Conservation (phyloP, 1,140 invertebrate species). For the Sycophila sp. region DNA sequence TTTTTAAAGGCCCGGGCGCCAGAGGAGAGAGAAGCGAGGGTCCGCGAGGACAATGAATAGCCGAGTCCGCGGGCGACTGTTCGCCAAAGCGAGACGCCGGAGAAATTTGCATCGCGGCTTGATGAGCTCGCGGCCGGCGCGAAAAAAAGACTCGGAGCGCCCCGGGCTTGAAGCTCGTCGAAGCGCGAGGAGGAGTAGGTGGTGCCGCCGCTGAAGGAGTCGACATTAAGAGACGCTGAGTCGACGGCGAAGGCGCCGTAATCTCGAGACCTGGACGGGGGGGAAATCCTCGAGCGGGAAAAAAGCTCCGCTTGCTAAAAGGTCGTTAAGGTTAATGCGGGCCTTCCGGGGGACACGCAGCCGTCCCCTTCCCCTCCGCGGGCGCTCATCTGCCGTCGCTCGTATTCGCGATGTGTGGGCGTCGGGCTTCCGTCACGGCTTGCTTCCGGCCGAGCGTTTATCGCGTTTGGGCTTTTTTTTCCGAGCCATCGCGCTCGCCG, state of each 20-base stretch:
- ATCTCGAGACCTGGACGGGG: slow-evolving; percentile 50
- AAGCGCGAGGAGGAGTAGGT: not conserved
- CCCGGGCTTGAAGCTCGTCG: not conserved
- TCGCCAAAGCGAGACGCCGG: not conserved
- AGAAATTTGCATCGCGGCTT: slow-evolving; percentile 13
- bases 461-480: not conserved
- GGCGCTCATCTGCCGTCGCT: not conserved
- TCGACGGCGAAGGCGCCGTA: slow-evolving; percentile 51
- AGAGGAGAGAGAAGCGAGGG: not conserved
- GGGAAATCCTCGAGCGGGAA: not conserved
- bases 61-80: not conserved
- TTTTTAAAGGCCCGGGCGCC: slow-evolving; percentile 1
- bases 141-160: slow-evolving; percentile 1
- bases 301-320: slow-evolving; percentile 55
- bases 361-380: not conserved
- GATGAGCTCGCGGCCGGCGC: not conserved
- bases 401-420: not conserved
- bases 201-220: slow-evolving; percentile 47
- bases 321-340: slow-evolving; percentile 63
- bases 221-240: slow-evolving; percentile 60
- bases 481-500: not conserved
- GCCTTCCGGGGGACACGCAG: no score
- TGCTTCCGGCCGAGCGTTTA: not conserved
- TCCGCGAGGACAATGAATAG: slow-evolving; percentile 18
- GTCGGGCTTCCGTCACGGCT: not conserved